phyloP scores from a whole-genome alignment of 2,113 vertebrate species.

The Calidris pygmaea region DNA sequence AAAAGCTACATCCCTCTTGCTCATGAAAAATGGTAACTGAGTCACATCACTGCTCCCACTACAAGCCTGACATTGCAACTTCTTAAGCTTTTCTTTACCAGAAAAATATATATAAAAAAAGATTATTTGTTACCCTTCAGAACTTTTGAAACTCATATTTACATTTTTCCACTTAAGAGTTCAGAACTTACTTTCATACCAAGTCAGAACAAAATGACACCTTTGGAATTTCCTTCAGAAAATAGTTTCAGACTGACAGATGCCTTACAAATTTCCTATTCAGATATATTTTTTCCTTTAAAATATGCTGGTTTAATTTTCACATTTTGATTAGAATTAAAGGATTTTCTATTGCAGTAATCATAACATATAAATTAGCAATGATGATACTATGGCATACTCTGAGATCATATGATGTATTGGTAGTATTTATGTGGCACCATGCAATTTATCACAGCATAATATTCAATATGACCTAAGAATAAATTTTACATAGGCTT shows the following conservation, averaged over 20 bases:
- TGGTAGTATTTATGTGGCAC: not conserved
- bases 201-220: not conserved
- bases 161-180: not conserved
- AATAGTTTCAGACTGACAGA: not conserved
- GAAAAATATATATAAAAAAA: not conserved
- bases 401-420: not conserved
- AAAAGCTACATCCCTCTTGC: not conserved
- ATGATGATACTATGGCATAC: not conserved
- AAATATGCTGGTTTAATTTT: not conserved
- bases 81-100: not conserved
- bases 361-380: not conserved
- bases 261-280: not conserved
- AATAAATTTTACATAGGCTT: not conserved
- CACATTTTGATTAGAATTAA: not conserved
- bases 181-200: not conserved
- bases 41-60: not conserved
- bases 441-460: not conserved
- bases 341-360: not conserved
- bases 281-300: not conserved
- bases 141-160: not conserved
- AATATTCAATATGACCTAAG: not conserved
- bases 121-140: not conserved
- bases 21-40: not conserved
- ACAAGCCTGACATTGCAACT: not conserved
- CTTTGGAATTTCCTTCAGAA: not conserved